Base-by-base conservation (phyloP, 2,113 vertebrate species). In the Syrmaticus mikado region DNA sequence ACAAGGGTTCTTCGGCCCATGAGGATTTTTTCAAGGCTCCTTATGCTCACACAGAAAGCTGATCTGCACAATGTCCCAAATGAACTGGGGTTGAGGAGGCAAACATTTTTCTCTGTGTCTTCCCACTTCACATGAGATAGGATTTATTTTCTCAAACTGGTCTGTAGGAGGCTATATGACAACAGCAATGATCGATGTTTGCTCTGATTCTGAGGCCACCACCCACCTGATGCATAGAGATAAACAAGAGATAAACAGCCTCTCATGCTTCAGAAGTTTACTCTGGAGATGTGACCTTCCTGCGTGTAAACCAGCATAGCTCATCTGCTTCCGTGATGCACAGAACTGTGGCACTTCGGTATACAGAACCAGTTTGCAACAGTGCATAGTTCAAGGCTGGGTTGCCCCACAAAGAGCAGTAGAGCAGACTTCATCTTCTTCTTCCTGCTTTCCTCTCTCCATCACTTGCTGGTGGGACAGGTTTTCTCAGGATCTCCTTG, bases 61-160 rank as follows among this genome's bases (percentile, higher is more conserved):
- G 41, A 80, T 57, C 68, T 92, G 62, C 34, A n/a, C 55, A 90
- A 58, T 52, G 18, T 8, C 45, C 22, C 53, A 53, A 58, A 61
- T 14, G 21, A 87, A 45, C 25, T 22, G 24, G 4, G 16, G 20
- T 5, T 7, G 11, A 65, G 14, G 48, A 36, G 58, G 50, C 91
- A 93, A 86, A 94, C 57, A 5, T 79, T 88, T 91, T 19, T 85
- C 16, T 87, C 41, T 84, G 3, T 85, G 48, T 48, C 55, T 79
- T 76, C 34, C 18, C 58, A 43, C 21, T n/a, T 12, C 28, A 67
- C 2, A 0, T 79, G 71, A 62, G 46, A 70, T 55, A 38, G 58
- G 58, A 68, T 84, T 92, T 88, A 81, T 28, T 81, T 34, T 77
- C 28, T 24, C 30, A 68, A 18, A 19, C 65, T 68, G 24, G 16